Evolutionary conservation across 2,113 vertebrate species (phyloP), one percentile per base, ranked within the genome.

Genomic region (Trogon surrucura): DNA sequence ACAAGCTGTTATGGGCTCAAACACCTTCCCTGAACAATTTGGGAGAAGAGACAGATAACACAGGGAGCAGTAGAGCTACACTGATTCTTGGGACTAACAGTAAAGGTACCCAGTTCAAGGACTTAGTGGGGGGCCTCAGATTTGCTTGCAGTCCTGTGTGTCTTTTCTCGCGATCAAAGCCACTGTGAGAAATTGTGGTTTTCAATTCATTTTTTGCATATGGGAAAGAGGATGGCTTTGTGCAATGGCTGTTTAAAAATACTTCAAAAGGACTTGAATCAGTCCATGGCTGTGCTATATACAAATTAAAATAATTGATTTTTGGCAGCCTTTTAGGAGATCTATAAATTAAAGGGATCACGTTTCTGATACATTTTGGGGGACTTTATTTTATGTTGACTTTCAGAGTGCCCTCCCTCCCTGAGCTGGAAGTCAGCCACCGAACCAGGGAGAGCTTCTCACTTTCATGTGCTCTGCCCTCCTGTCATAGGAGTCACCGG

Each of bases 251-350:
- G 88, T 93, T 96, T 95, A 96, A 96, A 96, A 93, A 95, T 75
- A 96, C 96, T 97, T 97, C 95, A 96, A 95, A 97, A 95, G 94
- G 94, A 89, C 88, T 96, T 96, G 93, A 94, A 95, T 95, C 93
- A 95, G 96, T 91, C 47, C 64, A 88, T 81, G 85, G 80, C 89
- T 92, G 85, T 54, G 78, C 95, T 92, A 95, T 88, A 97, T 83
- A 97, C 97, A 97, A 97, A 97, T 97, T 97, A 95, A 96, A 97
- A 96, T 95, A 97, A 97, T 94, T 97, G 94, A 95, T 92, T 97
- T 97, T 96, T 97, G 97, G 95, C 95, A 96, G 94, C 64, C 82
- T 95, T 96, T 91, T 92, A 93, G 84, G 89, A 95, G 72, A 96
- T 95, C 95, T 94, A 96, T 96, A 97, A 97, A 97, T 97, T 96